A percentile compares a stretch with the other conserved stretches of the same genome.
Conservation (phyloP, 2,888 invertebrate species). For the Ochropleura leucogaster region DNA sequence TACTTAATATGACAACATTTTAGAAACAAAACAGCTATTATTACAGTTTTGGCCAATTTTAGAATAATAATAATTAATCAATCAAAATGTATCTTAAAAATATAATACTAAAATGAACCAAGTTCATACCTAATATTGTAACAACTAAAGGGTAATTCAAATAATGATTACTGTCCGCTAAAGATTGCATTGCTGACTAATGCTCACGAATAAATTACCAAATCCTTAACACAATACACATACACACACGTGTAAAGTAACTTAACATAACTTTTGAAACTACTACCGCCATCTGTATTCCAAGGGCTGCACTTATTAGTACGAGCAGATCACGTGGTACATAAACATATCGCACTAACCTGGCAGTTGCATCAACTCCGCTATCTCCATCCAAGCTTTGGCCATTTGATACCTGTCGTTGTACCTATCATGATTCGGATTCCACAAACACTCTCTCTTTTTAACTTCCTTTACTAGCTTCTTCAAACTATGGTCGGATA, state of each 20-base stretch:
- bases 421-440: slow-evolving; percentile 69
- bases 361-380: slow-evolving; percentile 67
- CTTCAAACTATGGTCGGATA: slow-evolving; percentile 53
- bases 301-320: slow-evolving; percentile 8
- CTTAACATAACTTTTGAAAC: slow-evolving; percentile 16
- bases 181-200: not conserved
- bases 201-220: not conserved
- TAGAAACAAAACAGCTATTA: not conserved
- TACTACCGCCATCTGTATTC: slow-evolving; percentile 64
- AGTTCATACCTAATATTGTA: not conserved
- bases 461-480: slow-evolving; percentile 72
- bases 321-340: slow-evolving; percentile 28
- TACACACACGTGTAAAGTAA: not conserved
- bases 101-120: not conserved
- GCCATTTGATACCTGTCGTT: slow-evolving; percentile 69
- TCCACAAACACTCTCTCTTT: slow-evolving; percentile 74
- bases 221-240: not conserved
- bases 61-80: not conserved
- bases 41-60: not conserved
- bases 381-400: slow-evolving; percentile 74
- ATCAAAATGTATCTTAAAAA: not conserved
- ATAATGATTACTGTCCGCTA: not conserved
- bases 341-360: slow-evolving; percentile 67
- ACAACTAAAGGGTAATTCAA: not conserved
- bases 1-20: not conserved